Percentiles rank a stretch among this genome's conserved stretches.
phyloP scores from a whole-genome alignment of 92 coral and sea anemone genomes.

The Umimayanthus kanabou region DNA sequence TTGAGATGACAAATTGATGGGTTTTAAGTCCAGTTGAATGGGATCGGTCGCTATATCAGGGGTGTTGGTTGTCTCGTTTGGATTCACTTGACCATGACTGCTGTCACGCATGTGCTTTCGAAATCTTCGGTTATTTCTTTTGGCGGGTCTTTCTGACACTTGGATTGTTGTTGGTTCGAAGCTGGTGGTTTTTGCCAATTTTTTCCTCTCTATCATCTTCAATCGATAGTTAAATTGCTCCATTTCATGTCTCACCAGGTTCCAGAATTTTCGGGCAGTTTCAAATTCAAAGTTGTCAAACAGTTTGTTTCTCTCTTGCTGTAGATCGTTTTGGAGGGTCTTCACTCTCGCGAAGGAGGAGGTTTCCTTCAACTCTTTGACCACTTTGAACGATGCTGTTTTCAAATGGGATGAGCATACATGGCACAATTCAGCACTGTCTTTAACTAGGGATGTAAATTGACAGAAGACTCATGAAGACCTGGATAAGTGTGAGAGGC shows the following conservation, averaged over 20 bases:
- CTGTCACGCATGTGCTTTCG: neutral
- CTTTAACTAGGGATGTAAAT: slow-evolving; percentile 41
- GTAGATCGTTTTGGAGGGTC: slow-evolving; percentile 4
- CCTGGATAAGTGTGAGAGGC: too few relatives aligned
- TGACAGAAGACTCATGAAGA: too few relatives aligned
- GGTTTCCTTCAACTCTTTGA: slow-evolving; percentile 6
- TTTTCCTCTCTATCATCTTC: slow-evolving; percentile 16
- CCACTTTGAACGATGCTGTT: slow-evolving; percentile 2
- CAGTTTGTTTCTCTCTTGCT: slow-evolving; percentile 17
- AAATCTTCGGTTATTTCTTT: slow-evolving; percentile 13
- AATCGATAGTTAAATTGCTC: neutral
- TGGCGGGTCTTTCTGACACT: neutral
- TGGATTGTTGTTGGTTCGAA: neutral
- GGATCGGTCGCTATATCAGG: too few relatives aligned
- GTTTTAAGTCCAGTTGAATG: too few relatives aligned
- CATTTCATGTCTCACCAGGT: slow-evolving; percentile 12
- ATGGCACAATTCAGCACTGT: slow-evolving; percentile 8
- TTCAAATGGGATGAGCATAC: slow-evolving; percentile 13
- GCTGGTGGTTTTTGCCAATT: slow-evolving; percentile 14
- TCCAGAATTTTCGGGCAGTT: slow-evolving; percentile 7
- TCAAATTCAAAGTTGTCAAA: slow-evolving; percentile 4
- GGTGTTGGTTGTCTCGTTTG: too few relatives aligned
- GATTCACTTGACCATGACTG: neutral
- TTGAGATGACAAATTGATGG: too few relatives aligned
- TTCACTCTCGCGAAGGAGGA: neutral